These are phyloP conservation scores for Panorpa germanica DNA, from an alignment of 2,888 invertebrate species.

Conservation along the genomic window DNA sequence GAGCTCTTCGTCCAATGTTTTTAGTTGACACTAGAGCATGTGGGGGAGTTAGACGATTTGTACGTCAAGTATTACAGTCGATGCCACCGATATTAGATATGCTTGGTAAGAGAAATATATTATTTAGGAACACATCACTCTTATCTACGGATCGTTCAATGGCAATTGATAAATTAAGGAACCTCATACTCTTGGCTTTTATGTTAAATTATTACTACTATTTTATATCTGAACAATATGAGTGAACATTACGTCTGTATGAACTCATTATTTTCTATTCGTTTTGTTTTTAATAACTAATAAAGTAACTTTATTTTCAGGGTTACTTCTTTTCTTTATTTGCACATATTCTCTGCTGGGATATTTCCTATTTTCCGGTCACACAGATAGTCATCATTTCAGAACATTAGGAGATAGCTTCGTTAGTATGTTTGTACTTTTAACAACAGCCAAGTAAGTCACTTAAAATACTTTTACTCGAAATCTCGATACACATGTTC, in stretches of 20 bases:
- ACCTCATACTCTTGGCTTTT: too few species aligned
- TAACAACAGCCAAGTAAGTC: constrained; percentile 82
- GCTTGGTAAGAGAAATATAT: constrained; percentile 33
- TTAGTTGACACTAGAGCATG: constrained; percentile 71
- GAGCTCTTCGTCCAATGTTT: constrained; percentile 75
- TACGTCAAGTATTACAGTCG: constrained; percentile 66
- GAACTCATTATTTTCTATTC: constrained; percentile 4
- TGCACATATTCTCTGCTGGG: constrained; percentile 66
- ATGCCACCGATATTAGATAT: constrained; percentile 77
- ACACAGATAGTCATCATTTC: constrained; percentile 57
- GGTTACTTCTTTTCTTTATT: constrained; percentile 65
- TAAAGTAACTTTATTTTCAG: too few species aligned
- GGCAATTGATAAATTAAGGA: too few species aligned
- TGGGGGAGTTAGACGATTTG: constrained; percentile 56
- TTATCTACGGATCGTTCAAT: too few species aligned
- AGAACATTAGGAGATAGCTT: constrained; percentile 61
- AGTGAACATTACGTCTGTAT: too few species aligned
- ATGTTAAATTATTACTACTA: neutral
- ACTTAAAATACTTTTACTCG: too few species aligned
- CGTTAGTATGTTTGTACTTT: constrained; percentile 71
- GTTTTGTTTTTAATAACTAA: too few species aligned
- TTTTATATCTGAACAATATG: too few species aligned
- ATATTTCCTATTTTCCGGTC: constrained; percentile 61
- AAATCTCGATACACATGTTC: too few species aligned
- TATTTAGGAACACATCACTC: neutral